Base-by-base conservation (phyloP, 2,888 invertebrate genomes). In the Callosobruchus maculatus region DNA sequence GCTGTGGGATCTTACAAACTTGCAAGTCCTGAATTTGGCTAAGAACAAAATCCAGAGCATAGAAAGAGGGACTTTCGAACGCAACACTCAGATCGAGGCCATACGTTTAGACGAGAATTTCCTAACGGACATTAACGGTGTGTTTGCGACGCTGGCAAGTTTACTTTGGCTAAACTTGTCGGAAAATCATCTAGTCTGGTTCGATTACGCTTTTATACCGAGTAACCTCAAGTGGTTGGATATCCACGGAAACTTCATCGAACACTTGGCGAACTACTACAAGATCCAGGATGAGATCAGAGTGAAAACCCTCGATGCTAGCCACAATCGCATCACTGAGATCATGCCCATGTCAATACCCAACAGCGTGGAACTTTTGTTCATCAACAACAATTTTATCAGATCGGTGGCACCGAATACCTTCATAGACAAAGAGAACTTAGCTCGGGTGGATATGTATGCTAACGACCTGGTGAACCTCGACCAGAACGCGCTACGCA, bases 151-250 rank as follows among this genome's bases (percentile, higher is more conserved):
- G 75, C 89, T 97, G 30, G 92, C 94, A n/a, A 94, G 93, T 79
- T 89, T 97, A 76, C 88, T 95, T 83, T 94, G 96, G 93, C 88
- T 97, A 75, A 97, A 97, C 88, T 89, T 97, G 72, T 96, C 96
- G 68, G 95, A 95, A 88, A 97, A 97, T 89, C 95, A 95, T 88
- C 89, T 97, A 83, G 94, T 95, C 81, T 95, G 95, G 95, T 97
- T 97, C 87, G 97, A 97, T 87, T 97, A 95, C 85, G 96, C 96
- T 73, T 95, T 97, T 86, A 93, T 97, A 83, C 97, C 97, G 26
- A 93, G 93, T 79, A 95, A 95, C 87, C 88, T 97, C 74, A 95
- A 95, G 88, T 96, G 95, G 95, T 89, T 97, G 84, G 96, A 97
- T 85, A 93, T 97, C 84, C 96, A 96, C 85, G 93, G 95, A 72